Conservation (phyloP, 2,888 invertebrate species). For the Eupeodes luniger region DNA sequence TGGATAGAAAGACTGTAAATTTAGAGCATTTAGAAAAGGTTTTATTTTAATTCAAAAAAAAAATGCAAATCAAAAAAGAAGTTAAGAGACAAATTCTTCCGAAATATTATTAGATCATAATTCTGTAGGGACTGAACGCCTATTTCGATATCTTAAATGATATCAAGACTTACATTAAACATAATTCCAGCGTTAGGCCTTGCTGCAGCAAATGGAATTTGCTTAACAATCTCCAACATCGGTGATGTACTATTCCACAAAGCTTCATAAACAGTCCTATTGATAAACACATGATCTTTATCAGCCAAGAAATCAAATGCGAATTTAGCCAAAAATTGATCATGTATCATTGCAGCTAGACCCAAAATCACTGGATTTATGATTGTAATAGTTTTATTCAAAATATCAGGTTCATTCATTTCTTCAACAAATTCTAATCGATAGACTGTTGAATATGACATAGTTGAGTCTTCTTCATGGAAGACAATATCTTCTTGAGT, state of each 20-base stretch:
- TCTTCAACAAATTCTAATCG: conserved; percentile 85
- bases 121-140: no score
- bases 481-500: conserved; percentile 70
- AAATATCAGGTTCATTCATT: conserved; percentile 85
- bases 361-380: conserved; percentile 71
- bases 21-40: neutral
- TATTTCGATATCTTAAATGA: no score
- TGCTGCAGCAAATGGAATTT: conserved; percentile 84
- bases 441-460: conserved; percentile 84
- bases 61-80: no score
- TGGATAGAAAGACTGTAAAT: conserved; percentile 63
- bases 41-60: no score
- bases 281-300: conserved; percentile 82
- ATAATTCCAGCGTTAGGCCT: conserved; percentile 87
- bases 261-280: conserved; percentile 86
- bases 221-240: conserved; percentile 85
- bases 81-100: no score
- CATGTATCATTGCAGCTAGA: conserved; percentile 60
- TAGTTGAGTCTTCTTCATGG: conserved; percentile 77
- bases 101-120: no score
- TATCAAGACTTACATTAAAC: conserved; percentile 85
- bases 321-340: conserved; percentile 57
- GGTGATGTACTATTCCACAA: conserved; percentile 88
- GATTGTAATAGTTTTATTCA: conserved; percentile 86
- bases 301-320: conserved; percentile 52